A percentile compares a stretch with the other conserved stretches of the same genome.
phyloP scores from a whole-genome alignment of 2,888 invertebrate species.

The Drosophila meridiana region DNA sequence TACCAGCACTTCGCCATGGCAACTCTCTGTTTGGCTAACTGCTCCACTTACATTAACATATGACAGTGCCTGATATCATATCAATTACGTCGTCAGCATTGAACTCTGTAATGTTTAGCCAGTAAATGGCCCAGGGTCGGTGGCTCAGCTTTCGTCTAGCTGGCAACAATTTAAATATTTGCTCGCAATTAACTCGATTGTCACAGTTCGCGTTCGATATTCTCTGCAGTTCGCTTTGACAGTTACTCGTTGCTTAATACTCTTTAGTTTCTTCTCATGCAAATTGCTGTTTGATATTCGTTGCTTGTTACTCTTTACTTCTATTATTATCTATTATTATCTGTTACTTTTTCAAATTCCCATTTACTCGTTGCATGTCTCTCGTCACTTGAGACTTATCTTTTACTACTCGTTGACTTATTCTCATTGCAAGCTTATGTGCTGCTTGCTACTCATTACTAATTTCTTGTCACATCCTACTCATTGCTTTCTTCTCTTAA shows the following conservation, averaged over 20 bases:
- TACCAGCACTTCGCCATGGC: slow-evolving; percentile 3
- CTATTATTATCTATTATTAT: no score
- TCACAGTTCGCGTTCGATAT: not conserved
- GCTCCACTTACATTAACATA: slow-evolving; percentile 3
- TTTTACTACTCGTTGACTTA: not conserved
- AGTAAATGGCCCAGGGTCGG: not conserved
- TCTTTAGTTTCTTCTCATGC: not conserved
- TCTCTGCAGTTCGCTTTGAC: not conserved
- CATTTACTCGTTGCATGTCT: no score
- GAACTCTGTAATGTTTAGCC: not conserved
- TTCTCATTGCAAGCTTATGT: no score
- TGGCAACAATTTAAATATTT: not conserved
- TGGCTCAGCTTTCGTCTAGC: not conserved
- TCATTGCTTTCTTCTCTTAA: not conserved
- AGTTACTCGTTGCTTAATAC: not conserved
- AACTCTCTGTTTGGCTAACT: slow-evolving; percentile 9
- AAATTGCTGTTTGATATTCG: no score
- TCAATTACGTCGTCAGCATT: slow-evolving; percentile 11
- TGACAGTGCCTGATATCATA: slow-evolving; percentile 7
- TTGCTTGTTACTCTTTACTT: not conserved
- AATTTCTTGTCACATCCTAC: not conserved
- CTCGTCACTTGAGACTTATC: no score
- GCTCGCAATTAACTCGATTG: not conserved
- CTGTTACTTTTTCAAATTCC: no score
- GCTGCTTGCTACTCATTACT: not conserved